Conservation (phyloP, 92 coral and sea anemone species). For the Virgularia gustaviana region DNA sequence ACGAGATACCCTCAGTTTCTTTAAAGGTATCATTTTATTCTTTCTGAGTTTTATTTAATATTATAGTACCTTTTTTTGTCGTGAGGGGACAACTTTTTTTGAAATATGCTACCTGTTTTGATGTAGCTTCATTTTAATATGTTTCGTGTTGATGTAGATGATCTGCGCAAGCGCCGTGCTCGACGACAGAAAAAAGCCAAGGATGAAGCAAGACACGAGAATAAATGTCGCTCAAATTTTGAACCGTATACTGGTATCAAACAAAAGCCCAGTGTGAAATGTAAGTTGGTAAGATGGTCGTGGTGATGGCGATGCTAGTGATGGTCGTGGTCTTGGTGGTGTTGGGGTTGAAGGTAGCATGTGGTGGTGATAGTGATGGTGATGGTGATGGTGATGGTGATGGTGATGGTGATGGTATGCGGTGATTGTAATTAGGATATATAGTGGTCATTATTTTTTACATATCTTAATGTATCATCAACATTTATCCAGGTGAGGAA, state of each 20-base stretch:
- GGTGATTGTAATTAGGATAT: no score
- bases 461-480: not conserved
- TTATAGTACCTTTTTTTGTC: not conserved
- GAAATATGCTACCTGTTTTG: not conserved
- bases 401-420: no score
- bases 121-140: not conserved
- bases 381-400: not conserved
- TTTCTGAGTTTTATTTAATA: not conserved
- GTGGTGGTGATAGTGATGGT: slow-evolving; percentile 1
- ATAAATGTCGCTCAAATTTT: slow-evolving; percentile 56
- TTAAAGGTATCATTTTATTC: slow-evolving; percentile 59
- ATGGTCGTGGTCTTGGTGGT: not conserved
- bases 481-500: slow-evolving; percentile 51
- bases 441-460: no score
- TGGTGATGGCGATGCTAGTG: slow-evolving; percentile 25
- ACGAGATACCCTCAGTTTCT: slow-evolving; percentile 65
- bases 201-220: slow-evolving; percentile 78
- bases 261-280: slow-evolving; percentile 37
- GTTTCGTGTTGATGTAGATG: slow-evolving; percentile 37
- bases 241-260: slow-evolving; percentile 24
- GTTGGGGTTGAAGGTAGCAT: not conserved
- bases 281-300: slow-evolving; percentile 30
- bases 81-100: not conserved
- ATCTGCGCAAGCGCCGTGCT: slow-evolving; percentile 68
- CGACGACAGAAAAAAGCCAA: slow-evolving; percentile 84